Evolutionary conservation across 2,113 vertebrate species (phyloP).

Genomic region (Cariama cristata): DNA sequence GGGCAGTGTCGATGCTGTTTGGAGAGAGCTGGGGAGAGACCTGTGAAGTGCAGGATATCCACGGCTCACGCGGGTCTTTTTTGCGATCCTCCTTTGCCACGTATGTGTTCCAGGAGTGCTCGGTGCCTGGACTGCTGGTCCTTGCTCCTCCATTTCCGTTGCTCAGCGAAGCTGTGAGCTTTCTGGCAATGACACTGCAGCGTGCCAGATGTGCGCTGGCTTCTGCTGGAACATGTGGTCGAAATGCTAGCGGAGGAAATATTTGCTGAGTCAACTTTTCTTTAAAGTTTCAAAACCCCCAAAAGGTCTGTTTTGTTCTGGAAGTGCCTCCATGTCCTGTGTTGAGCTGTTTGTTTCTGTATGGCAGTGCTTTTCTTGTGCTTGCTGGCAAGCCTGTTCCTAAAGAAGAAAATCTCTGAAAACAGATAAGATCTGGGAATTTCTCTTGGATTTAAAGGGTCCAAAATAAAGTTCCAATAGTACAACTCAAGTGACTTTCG

Average conservation of each 20-base stretch:
- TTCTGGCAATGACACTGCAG: not conserved
- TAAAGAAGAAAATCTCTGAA: not conserved
- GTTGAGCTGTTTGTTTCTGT: not conserved
- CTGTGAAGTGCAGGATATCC: not conserved
- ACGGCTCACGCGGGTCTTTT: not conserved
- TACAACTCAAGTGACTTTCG: not conserved
- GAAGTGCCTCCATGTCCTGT: not conserved
- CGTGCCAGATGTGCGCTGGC: not conserved
- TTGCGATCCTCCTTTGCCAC: not conserved
- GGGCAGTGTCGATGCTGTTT: not conserved
- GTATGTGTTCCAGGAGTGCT: not conserved
- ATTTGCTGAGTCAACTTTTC: slow-evolving; percentile 62
- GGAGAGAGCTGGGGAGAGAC: not conserved
- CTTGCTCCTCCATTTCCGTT: not conserved
- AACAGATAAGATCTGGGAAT: not conserved
- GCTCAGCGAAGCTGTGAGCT: not conserved
- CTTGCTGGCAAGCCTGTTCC: not conserved
- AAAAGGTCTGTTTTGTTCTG: not conserved
- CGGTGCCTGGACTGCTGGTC: not conserved
- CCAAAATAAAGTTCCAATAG: not conserved
- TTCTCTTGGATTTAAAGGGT: not conserved
- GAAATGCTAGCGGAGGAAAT: slow-evolving; percentile 18
- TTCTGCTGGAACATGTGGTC: slow-evolving; percentile 36
- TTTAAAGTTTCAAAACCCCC: not conserved
- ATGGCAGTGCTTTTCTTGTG: not conserved